A percentile compares a stretch with the other conserved stretches of the same genome.
Conservation (phyloP, 2,888 invertebrate genomes). For the Drosophila meridiana region DNA sequence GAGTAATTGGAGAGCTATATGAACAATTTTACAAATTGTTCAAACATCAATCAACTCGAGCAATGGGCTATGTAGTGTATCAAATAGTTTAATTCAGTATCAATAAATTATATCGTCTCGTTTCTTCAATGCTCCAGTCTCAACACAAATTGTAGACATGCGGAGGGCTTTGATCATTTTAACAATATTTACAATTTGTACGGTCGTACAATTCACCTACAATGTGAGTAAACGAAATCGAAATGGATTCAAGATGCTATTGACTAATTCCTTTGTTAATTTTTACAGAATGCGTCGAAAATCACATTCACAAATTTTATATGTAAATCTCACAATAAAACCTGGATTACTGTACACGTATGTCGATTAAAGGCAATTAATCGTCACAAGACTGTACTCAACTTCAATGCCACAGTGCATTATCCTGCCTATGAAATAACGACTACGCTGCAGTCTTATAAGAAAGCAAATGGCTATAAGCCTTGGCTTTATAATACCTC, state of each 20-base stretch:
- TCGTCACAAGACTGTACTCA: background rate
- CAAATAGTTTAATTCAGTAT: background rate
- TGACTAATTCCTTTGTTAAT: background rate
- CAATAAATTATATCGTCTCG: background rate
- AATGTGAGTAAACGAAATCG: background rate
- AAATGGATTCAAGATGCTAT: background rate
- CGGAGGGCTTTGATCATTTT: background rate
- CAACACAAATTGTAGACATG: background rate
- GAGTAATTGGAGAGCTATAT: too few relatives aligned
- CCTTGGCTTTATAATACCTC: slow-evolving; percentile 1
- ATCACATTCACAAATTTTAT: background rate
- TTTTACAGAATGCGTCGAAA: background rate
- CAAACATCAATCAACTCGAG: background rate
- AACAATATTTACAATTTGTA: background rate
- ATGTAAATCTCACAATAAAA: background rate
- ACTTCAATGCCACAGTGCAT: slow-evolving; percentile 1
- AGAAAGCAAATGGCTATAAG: background rate
- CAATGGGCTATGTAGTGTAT: too few relatives aligned
- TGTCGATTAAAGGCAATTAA: background rate
- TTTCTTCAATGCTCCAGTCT: background rate
- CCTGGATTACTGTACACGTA: background rate
- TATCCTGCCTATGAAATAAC: background rate
- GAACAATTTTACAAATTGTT: too few relatives aligned
- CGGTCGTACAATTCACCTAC: background rate
- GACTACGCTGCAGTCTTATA: background rate